phyloP scores from a whole-genome alignment of 2,797 vertebrate species.

The Pterois miles region DNA sequence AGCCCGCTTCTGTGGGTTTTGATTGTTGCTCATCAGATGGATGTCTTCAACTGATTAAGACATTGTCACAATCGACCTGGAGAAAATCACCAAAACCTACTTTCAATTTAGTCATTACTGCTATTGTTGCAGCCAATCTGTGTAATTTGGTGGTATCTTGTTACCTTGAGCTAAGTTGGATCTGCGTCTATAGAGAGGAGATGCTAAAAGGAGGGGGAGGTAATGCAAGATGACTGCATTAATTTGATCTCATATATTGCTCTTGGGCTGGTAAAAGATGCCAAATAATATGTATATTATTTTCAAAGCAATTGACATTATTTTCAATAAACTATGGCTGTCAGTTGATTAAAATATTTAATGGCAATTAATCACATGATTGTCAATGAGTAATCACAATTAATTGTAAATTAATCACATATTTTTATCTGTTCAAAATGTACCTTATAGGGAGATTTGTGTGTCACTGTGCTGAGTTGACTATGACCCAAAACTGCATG shows the following conservation, averaged over 20 bases:
- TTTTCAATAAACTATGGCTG: neutral
- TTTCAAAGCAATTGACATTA: neutral
- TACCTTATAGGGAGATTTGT: too few relatives aligned
- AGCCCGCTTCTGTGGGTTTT: constrained; percentile 74
- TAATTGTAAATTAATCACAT: too few relatives aligned
- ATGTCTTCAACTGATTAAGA: constrained; percentile 72
- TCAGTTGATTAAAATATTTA: too few relatives aligned
- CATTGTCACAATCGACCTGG: constrained; percentile 63
- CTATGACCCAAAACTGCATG: too few relatives aligned
- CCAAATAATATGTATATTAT: neutral
- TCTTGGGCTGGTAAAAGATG: constrained; percentile 3
- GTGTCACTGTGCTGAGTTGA: too few relatives aligned
- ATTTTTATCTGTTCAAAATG: too few relatives aligned
- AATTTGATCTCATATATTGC: constrained; percentile 29
- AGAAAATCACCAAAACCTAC: constrained; percentile 55
- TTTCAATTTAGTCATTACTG: constrained; percentile 54
- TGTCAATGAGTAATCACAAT: too few relatives aligned
- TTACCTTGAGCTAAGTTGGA: constrained; percentile 21
- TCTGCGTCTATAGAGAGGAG: neutral
- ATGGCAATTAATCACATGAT: too few relatives aligned
- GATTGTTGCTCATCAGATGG: constrained; percentile 74
- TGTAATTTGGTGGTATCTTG: constrained; percentile 26
- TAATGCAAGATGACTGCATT: constrained; percentile 30
- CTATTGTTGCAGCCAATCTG: constrained; percentile 46
- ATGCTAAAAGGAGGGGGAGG: constrained; percentile 14